Evolutionary conservation across 2,888 invertebrate species (phyloP), one percentile per base, ranked within the genome.

Genomic region (Crossocerus cetratus): DNA sequence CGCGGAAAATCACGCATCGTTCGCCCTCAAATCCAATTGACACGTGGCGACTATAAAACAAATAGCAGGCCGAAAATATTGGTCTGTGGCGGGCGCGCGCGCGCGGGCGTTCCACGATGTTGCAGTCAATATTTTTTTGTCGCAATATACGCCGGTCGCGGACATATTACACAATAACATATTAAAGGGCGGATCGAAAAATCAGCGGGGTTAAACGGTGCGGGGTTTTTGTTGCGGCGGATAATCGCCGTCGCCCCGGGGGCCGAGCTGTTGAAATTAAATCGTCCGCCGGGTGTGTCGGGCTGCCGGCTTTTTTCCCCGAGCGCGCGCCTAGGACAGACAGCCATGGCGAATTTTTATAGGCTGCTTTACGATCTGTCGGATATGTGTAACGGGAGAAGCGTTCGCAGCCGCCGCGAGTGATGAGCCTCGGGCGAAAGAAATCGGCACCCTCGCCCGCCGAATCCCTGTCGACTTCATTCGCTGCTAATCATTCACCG

Each of bases 301-400:
- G 23, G 1, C 3, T 32, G 3, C 23, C 8, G 23, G 3, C 23
- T 65, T 84, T 83, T 80, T 82, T 76, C 14, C 2, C 69, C 81
- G 76, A 82, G 81, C 77, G 81, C 72, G 71, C 11, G 32, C 32
- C 32, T 67, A 74, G 78, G 82, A 84, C 76, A 78, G 82, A 84
- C 76, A 78, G 70, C 83, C 82, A 79, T 83, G 80, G 65, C 77
- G 78, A 82, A 86, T 86, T 84, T 86, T 86, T 86, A 86, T 85
- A 82, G 84, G 82, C 82, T 78, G 82, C 32, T 85, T 86, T 86
- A 85, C 83, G 84, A 86, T 76, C 72, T 72, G 83, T 74, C 57
- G 73, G 82, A 86, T n/a, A n/a, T 85, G 82, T 81, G 84, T 86
- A 84, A 86, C 81, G 75, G 74, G 83, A 83, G 84, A 79, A 78